Base-by-base conservation (phyloP, 2,888 invertebrate genomes). In the Diarsia brunnea region DNA sequence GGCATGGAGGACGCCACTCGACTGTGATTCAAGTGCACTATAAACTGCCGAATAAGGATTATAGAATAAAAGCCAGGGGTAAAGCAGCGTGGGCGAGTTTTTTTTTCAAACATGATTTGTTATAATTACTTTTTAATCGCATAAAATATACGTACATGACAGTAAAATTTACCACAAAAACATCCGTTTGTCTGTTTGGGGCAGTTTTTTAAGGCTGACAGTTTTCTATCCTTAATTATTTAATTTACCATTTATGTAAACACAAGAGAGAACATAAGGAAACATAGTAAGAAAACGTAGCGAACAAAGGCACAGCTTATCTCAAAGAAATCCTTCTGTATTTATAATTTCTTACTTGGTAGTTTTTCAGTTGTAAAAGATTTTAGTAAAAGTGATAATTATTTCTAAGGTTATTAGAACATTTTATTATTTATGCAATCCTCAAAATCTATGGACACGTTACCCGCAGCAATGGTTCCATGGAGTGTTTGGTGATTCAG, bases 21-120 rank as follows among this genome's bases (percentile, higher is more conserved):
- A 87, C 87, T 87, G 78, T 69, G 31, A 55, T 14, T 10, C 45
- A 5, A 60, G 31, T 73, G 70, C 72, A 73, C 19, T 77, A 66
- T 38, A 53, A 73, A 67, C 58, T 53, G 73, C 21, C 72, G 76
- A 84, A 75, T 84, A 87, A 80, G 84, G 86, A 85, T 58, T 84
- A 75, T 43, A 65, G 69, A 73, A 86, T 80, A 78, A 79, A 78
- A 69, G 65, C 24, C 87, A 86, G 87, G 11, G 70, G 74, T 8
- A 77, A 67, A 43, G 10, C 69, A 75, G 11, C 64, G 16, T 7
- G 14, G 65, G 85, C 16, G 16, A n/a, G 14, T 27, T 71, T 43
- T n/a, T 47, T 19, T 31, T 1, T 1, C 4, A 31, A 31, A 60
- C 31, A 19, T 27, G 58, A 27, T 27, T 58, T 61, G 12, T 61